Evolutionary conservation across 2,888 invertebrate species (phyloP).

Genomic region (Ornithoptera alexandrae): DNA sequence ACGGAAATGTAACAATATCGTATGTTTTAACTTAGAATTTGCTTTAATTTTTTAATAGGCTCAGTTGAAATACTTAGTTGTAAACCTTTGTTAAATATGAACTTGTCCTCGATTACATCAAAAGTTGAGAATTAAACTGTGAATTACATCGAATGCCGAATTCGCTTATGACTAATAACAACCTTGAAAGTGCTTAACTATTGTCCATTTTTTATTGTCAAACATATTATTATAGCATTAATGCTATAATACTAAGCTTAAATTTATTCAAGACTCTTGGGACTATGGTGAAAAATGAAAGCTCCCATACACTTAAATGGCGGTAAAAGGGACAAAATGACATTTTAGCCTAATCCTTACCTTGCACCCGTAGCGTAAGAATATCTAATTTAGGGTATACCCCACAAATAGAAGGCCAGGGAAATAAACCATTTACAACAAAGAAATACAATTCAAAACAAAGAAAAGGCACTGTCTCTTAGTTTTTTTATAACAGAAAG

Average conservation of each 20-base stretch:
- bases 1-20: no score
- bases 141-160: neutral
- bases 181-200: slow-evolving; percentile 1
- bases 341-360: no score
- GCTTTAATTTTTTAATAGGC: neutral
- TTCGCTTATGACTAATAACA: slow-evolving; percentile 1
- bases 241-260: neutral
- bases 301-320: no score
- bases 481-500: neutral
- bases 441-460: neutral
- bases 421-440: no score
- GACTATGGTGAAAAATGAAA: no score
- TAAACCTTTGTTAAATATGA: neutral
- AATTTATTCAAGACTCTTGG: no score
- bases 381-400: no score
- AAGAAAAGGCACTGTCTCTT: neutral
- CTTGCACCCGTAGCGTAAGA: no score
- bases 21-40: no score
- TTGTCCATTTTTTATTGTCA: neutral
- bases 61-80: neutral
- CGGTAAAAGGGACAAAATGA: no score
- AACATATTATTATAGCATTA: neutral
- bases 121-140: neutral
- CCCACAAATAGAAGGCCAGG: no score
- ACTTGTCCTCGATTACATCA: neutral